These are phyloP conservation scores for Torymus aiolomorphi DNA, from an alignment of 2,888 invertebrate genomes.

Conservation along the genomic window DNA sequence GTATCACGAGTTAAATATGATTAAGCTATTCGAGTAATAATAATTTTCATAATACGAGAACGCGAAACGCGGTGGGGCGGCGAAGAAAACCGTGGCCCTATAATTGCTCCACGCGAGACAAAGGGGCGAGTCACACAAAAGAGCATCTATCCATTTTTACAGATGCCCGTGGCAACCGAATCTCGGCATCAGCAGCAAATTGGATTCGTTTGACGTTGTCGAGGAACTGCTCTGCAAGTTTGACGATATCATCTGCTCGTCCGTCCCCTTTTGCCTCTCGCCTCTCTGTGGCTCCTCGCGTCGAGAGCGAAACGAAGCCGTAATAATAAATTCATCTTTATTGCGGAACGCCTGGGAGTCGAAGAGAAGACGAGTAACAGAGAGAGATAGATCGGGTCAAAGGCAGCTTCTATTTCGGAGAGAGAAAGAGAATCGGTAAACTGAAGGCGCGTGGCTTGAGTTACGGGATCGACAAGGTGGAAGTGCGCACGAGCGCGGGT, in stretches of 20 bases:
- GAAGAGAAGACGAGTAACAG: neutral
- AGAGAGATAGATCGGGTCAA: neutral
- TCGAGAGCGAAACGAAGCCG: constrained; percentile 2
- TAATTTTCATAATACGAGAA: too few relatives aligned
- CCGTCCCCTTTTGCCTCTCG: neutral
- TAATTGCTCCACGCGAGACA: too few relatives aligned
- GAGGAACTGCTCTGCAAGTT: neutral
- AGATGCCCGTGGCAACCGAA: neutral
- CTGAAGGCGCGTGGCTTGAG: too few relatives aligned
- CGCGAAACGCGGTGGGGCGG: too few relatives aligned
- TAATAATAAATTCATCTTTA: constrained; percentile 22
- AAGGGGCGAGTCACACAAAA: too few relatives aligned
- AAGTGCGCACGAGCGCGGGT: too few relatives aligned
- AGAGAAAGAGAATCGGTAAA: too few relatives aligned
- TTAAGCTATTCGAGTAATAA: too few relatives aligned
- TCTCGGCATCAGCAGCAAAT: neutral
- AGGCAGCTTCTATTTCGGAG: neutral
- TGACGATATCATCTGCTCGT: neutral
- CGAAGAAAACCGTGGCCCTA: too few relatives aligned
- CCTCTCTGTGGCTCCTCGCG: neutral
- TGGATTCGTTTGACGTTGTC: constrained; percentile 7
- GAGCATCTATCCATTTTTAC: too few relatives aligned
- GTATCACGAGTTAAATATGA: too few relatives aligned
- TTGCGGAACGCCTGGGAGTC: neutral
- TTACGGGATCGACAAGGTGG: neutral